Evolutionary conservation across 2,797 vertebrate species (phyloP), one percentile per base, ranked within the genome.

Genomic region (Lithobates sylvaticus): DNA sequence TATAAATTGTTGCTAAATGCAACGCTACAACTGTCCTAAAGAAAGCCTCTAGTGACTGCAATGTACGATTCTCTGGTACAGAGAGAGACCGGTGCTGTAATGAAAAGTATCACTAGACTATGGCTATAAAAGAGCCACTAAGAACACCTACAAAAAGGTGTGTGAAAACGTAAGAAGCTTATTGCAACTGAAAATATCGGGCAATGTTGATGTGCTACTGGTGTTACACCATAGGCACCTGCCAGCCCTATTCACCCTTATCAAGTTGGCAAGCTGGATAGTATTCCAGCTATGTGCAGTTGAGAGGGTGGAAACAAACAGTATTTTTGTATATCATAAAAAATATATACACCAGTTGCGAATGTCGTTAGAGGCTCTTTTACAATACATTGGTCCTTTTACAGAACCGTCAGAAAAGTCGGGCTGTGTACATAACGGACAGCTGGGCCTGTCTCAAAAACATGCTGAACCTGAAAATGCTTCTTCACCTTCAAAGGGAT

Each of bases 41-140:
- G 44, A 71, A 70, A 72, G 69, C 79, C 69, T 36, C 34, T 7
- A 15, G 4, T 13, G 50, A 32, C 68, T 42, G 8, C 44, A 71
- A 13, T 27, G 39, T 47, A 26, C 26, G 42, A 81, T 81, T 73
- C 79, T 81, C 79, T 81, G 79, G 36, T 81, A 81, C 79, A 81
- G 79, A 81, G 79, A 81, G 23, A 68, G 34, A 36, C 34, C 34
- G 7, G 15, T 21, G 16, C 32, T 34, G 47, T 18, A 36, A 13
- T 42, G 68, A 18, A 64, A 16, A 81, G 70, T 68, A 26, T 47
- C 68, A 39, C 67, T 26, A 39, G 54, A 64, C 13, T 13, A 5
- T 36, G 12, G 6, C 26, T 18, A 61, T 26, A 76, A 36, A 23
- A 32, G 1, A 7, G 5, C n/a, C 21, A 13, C 1, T 2, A 65